Percentiles rank a stretch among this genome's conserved stretches.
phyloP scores from a whole-genome alignment of 2,888 invertebrate genomes.

The Cartodere bifasciata region DNA sequence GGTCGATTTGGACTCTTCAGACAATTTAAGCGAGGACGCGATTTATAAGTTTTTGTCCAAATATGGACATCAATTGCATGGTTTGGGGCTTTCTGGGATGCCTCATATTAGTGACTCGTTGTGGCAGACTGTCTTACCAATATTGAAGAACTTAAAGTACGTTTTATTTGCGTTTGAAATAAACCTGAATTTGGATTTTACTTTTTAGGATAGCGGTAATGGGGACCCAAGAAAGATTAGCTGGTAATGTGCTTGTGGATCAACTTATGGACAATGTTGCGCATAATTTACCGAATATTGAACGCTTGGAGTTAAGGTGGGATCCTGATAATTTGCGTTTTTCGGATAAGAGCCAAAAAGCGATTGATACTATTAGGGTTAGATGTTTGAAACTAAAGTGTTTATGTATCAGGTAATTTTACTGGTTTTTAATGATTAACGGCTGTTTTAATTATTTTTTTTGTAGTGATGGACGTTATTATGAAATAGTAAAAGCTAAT shows the following conservation, averaged over 20 bases:
- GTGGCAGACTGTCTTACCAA: constrained; percentile 91
- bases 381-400: constrained; percentile 88
- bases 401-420: constrained; percentile 72
- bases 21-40: constrained; percentile 87
- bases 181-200: too few relatives aligned
- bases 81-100: constrained; percentile 85
- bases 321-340: constrained; percentile 97
- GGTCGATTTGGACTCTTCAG: constrained; percentile 88
- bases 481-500: constrained; percentile 97
- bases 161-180: too few relatives aligned
- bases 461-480: constrained; percentile 93
- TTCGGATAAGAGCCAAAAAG: constrained; percentile 99
- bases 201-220: constrained; percentile 79
- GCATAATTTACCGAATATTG: constrained; percentile 75
- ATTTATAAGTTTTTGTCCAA: constrained; percentile 84
- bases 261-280: constrained; percentile 97
- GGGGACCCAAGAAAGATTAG: constrained; percentile 94
- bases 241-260: constrained; percentile 94
- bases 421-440: not conserved
- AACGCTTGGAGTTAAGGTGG: constrained; percentile 92
- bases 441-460: constrained; percentile 6
- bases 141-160: constrained; percentile 84
- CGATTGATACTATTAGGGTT: constrained; percentile 92
- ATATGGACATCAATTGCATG: constrained; percentile 80
- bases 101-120: constrained; percentile 96